Percentiles rank a stretch among this genome's conserved stretches.
These are phyloP conservation scores for Castor canadensis DNA, from an alignment of 2,113 vertebrate genomes.

Conservation along the genomic window DNA sequence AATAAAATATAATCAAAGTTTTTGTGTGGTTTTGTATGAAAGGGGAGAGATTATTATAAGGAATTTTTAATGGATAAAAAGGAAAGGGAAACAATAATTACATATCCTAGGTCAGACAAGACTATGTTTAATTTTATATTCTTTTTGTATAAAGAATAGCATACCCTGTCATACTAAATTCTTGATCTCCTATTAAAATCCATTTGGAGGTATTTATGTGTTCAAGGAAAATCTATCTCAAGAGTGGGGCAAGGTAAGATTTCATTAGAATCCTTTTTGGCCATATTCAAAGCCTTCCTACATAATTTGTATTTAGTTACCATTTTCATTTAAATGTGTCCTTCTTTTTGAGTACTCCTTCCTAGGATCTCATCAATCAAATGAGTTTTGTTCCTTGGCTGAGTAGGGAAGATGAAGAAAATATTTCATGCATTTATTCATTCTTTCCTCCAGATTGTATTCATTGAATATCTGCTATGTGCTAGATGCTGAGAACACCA, in stretches of 20 bases:
- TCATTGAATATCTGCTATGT: neutral
- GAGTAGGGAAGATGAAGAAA: constrained; percentile 36
- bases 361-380: constrained; percentile 1
- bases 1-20: neutral
- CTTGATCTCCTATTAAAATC: neutral
- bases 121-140: constrained; percentile 11
- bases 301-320: neutral
- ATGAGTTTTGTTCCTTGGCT: neutral
- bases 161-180: neutral
- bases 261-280: neutral
- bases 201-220: neutral
- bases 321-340: constrained; percentile 28
- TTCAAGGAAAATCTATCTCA: neutral
- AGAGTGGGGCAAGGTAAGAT: neutral
- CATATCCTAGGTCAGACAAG: neutral
- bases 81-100: neutral
- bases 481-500: neutral
- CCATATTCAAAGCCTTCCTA: neutral
- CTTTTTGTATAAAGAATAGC: neutral
- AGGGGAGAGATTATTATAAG: neutral
- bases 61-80: neutral
- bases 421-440: constrained; percentile 20
- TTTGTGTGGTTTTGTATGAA: neutral
- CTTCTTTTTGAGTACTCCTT: neutral
- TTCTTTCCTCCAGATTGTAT: constrained; percentile 31